Percentiles rank a stretch among this genome's conserved stretches.
Conservation (phyloP, 2,797 vertebrate species). For the Hypotaenidia okinawae region DNA sequence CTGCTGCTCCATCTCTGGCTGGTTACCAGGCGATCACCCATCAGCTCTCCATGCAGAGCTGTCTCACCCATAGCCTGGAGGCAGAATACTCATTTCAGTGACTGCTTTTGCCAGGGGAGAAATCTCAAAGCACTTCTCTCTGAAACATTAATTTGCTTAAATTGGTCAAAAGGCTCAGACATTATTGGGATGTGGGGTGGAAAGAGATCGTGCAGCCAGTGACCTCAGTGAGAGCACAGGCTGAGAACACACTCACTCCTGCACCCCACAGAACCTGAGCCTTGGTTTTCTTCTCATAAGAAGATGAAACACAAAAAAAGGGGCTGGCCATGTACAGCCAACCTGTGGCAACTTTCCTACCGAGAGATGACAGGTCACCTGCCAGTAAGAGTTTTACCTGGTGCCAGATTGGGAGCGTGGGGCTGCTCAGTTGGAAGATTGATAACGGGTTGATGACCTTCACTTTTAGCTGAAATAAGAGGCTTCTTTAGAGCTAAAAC, state of each 20-base stretch:
- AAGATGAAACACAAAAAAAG: background rate
- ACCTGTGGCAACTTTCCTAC: background rate
- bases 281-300: background rate
- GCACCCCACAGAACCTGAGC: background rate
- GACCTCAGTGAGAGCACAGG: background rate
- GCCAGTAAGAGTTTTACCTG: slow-evolving; percentile 62
- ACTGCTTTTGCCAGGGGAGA: background rate
- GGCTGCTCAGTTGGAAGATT: slow-evolving; percentile 71
- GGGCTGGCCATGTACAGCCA: background rate
- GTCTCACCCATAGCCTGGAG: no score
- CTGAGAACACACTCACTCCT: fast-evolving
- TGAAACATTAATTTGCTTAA: background rate
- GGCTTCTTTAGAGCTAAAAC: slow-evolving; percentile 77
- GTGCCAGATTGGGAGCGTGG: slow-evolving; percentile 65
- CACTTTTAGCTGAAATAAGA: slow-evolving; percentile 67
- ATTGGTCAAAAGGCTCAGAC: background rate
- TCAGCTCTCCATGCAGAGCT: background rate
- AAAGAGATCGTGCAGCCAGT: fast-evolving
- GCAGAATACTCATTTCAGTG: background rate
- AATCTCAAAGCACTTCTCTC: background rate
- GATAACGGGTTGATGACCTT: slow-evolving; percentile 52
- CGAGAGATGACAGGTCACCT: fast-evolving
- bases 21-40: background rate
- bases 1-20: background rate
- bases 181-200: background rate